Evolutionary conservation across 2,113 vertebrate genomes (phyloP).

Genomic region (Aviceda subcristata): DNA sequence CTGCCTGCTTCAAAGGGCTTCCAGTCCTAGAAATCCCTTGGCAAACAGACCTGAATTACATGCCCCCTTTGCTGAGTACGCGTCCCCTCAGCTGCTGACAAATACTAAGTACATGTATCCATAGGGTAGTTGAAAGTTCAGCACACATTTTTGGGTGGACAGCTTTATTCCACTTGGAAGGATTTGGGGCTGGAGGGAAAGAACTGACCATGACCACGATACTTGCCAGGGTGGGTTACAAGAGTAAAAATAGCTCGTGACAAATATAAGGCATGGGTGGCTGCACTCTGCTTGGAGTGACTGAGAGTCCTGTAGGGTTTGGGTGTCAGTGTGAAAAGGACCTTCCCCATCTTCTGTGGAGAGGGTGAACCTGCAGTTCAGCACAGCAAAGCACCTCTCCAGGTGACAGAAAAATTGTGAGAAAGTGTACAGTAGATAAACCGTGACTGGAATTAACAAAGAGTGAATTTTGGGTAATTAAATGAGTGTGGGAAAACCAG

Average conservation of each 20-base stretch:
- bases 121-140: background rate
- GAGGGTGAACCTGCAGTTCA: background rate
- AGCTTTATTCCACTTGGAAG: background rate
- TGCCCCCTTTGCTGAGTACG: background rate
- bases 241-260: background rate
- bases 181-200: background rate
- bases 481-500: background rate
- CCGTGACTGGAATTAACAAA: background rate
- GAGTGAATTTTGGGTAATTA: background rate
- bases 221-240: background rate
- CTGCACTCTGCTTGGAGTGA: background rate
- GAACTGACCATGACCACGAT: accelerated
- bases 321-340: background rate
- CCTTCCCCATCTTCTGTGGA: background rate
- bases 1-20: background rate
- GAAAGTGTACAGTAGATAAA: background rate
- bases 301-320: accelerated
- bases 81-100: background rate
- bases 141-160: background rate
- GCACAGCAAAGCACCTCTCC: background rate
- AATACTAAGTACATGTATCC: background rate
- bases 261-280: background rate
- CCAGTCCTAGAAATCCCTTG: background rate
- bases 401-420: background rate
- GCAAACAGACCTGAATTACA: background rate